A percentile compares a stretch with the other conserved stretches of the same genome.
These are phyloP conservation scores for Meda fulgida DNA, from an alignment of 2,797 vertebrate species.

Conservation along the genomic window DNA sequence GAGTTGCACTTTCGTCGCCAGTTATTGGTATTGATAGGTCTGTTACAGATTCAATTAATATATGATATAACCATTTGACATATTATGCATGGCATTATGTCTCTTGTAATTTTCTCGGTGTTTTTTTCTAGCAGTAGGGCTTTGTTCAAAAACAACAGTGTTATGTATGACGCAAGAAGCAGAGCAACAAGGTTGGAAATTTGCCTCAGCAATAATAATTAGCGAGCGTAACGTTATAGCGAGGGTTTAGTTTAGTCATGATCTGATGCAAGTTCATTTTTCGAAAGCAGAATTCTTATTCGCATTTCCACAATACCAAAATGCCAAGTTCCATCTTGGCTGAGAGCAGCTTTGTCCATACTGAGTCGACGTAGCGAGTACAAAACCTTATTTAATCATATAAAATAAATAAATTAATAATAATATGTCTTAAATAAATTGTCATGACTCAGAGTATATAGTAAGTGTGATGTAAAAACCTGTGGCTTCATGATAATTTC, in stretches of 20 bases:
- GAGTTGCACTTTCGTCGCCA: neutral
- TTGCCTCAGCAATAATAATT: neutral
- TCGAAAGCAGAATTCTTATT: slow-evolving; percentile 11
- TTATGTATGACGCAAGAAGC: neutral
- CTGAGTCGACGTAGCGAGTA: slow-evolving; percentile 86
- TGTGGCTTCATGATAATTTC: slow-evolving; percentile 6
- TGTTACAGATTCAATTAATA: neutral
- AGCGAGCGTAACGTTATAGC: neutral
- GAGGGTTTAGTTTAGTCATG: neutral
- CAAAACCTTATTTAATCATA: slow-evolving; percentile 81
- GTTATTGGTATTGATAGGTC: neutral
- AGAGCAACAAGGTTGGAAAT: neutral
- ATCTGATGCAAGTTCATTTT: neutral
- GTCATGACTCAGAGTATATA: neutral
- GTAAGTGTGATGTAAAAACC: slow-evolving; percentile 30
- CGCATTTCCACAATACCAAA: slow-evolving; percentile 85
- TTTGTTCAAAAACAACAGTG: neutral
- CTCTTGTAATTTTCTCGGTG: neutral
- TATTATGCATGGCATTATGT: neutral
- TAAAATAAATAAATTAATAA: neutral
- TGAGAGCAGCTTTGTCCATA: slow-evolving; percentile 91
- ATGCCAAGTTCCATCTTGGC: slow-evolving; percentile 94
- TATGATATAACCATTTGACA: neutral
- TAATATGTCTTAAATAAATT: neutral
- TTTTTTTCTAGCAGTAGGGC: neutral